Percentiles rank a stretch among this genome's conserved stretches.
Evolutionary conservation across 2,888 invertebrate genomes (phyloP).

Genomic region (Drosophila anomelani): DNA sequence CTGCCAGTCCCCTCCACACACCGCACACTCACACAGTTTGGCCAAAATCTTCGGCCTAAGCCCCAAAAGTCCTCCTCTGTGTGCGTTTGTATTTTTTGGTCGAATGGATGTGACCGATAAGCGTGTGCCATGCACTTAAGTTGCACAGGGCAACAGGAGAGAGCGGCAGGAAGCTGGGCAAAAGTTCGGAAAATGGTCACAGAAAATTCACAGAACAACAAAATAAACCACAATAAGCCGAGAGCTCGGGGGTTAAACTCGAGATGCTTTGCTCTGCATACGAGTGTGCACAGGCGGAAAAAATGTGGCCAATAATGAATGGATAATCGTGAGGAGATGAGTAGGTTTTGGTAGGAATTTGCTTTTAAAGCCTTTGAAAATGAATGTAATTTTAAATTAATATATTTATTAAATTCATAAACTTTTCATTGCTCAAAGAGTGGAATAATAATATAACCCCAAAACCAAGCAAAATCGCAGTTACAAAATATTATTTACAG

Average conservation of each 20-base stretch:
- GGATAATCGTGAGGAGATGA: background rate
- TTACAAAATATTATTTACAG: background rate
- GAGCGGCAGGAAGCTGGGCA: constrained; percentile 37
- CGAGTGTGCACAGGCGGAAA: constrained; percentile 12
- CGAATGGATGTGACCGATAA: constrained; percentile 70
- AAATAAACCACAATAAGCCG: constrained; percentile 71
- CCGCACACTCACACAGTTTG: constrained; percentile 41
- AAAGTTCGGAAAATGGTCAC: constrained; percentile 74
- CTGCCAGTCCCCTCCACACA: constrained; percentile 34
- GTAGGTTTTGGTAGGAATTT: background rate
- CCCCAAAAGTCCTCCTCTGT: constrained; percentile 64
- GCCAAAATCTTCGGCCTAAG: constrained; percentile 70
- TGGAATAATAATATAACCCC: too few relatives aligned
- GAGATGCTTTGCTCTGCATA: constrained; percentile 36
- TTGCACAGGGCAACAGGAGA: constrained; percentile 55
- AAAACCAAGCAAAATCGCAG: background rate
- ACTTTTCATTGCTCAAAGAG: too few relatives aligned
- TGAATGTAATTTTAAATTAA: background rate
- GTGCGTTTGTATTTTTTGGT: constrained; percentile 21
- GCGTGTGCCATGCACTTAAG: constrained; percentile 76
- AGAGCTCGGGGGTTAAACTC: constrained; percentile 35
- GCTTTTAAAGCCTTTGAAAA: background rate
- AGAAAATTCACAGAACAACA: constrained; percentile 40
- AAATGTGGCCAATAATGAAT: constrained; percentile 1
- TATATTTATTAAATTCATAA: background rate